Conservation (phyloP, 2,113 vertebrate species). For the Meleagris gallopavo region DNA sequence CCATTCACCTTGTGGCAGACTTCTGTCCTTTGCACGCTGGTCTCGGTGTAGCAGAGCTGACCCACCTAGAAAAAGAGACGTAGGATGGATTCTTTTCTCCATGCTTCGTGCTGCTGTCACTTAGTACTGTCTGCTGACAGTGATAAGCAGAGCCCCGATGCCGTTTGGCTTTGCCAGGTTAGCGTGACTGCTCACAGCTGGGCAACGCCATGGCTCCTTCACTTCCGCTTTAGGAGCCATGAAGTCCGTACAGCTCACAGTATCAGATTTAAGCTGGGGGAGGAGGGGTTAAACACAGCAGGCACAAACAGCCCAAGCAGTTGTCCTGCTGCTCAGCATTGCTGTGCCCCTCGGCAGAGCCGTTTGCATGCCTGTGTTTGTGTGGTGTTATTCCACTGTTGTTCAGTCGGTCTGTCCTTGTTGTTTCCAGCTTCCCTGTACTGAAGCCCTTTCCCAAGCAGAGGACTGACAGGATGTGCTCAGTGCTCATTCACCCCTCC, state of each 20-base stretch:
- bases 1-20: background rate
- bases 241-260: background rate
- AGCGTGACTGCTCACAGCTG: background rate
- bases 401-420: background rate
- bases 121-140: background rate
- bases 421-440: background rate
- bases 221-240: background rate
- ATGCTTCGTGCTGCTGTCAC: background rate
- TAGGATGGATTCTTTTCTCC: background rate
- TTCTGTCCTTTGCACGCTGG: background rate
- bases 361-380: background rate
- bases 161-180: background rate
- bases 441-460: slow-evolving; percentile 40
- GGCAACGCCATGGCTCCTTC: no score
- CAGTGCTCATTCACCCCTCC: slow-evolving; percentile 59
- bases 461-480: background rate
- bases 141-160: background rate
- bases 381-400: background rate
- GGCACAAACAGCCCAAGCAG: background rate
- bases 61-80: background rate
- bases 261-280: no score
- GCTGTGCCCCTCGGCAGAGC: background rate
- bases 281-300: no score
- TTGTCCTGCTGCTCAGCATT: background rate
- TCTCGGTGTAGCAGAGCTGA: background rate